Evolutionary conservation across 37 sponge, comb jelly and placozoan genomes (phyloP).

Genomic region (Bolinopsis microptera): DNA sequence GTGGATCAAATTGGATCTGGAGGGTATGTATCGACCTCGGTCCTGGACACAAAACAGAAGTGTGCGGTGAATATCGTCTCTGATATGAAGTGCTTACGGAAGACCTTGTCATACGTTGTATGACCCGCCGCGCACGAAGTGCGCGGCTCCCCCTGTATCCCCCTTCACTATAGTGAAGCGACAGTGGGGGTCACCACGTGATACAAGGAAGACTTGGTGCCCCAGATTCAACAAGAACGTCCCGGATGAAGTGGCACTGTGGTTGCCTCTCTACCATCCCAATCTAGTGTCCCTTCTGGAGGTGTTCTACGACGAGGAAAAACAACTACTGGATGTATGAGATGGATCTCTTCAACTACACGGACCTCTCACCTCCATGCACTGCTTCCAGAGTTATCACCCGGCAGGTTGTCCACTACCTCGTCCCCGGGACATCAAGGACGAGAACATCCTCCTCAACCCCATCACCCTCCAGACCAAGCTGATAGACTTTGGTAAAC

Average conservation of each 20-base stretch:
- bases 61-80: constrained; percentile 53
- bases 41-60: neutral
- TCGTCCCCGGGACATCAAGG: constrained; percentile 50
- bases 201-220: constrained; percentile 17
- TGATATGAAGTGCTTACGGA: constrained; percentile 35
- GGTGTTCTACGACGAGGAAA: constrained; percentile 8
- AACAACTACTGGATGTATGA: constrained; percentile 19
- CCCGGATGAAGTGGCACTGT: constrained; percentile 58
- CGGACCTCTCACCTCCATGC: neutral
- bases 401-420: constrained; percentile 53
- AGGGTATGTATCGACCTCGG: constrained; percentile 48
- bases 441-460: constrained; percentile 64
- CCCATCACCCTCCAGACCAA: neutral
- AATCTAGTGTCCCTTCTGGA: neutral
- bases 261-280: constrained; percentile 33
- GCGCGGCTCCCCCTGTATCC: no score
- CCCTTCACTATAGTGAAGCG: no score
- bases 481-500: constrained; percentile 46
- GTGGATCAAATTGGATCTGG: constrained; percentile 31
- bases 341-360: constrained; percentile 64
- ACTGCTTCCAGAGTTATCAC: neutral
- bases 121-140: no score
- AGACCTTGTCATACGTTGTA: no score
- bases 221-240: neutral
- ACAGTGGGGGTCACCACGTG: no score